These are phyloP conservation scores for Thripadectes ignobilis DNA, from an alignment of 2,797 vertebrate species.

Conservation along the genomic window DNA sequence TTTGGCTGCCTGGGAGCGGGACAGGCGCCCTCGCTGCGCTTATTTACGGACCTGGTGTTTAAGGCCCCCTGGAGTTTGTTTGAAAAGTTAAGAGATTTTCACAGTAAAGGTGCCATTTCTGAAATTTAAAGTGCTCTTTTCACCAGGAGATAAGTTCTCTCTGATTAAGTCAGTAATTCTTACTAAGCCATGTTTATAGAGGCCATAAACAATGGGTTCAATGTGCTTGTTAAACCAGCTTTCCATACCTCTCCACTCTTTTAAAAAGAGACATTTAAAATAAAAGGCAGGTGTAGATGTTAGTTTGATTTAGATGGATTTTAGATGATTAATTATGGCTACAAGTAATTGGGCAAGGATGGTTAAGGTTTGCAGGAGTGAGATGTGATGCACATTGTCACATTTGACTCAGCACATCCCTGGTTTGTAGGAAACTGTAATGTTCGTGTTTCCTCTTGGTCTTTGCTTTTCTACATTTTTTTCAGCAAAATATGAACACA, in stretches of 20 bases:
- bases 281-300: slow-evolving; percentile 81
- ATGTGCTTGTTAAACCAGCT: slow-evolving; percentile 80
- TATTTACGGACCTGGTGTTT: slow-evolving; percentile 78
- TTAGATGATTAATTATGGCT: slow-evolving; percentile 73
- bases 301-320: slow-evolving; percentile 52
- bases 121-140: slow-evolving; percentile 82
- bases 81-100: slow-evolving; percentile 82
- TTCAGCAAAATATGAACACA: background rate
- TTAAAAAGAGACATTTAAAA: slow-evolving; percentile 80
- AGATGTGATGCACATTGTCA: slow-evolving; percentile 1
- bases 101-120: slow-evolving; percentile 80
- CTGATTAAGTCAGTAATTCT: slow-evolving; percentile 83
- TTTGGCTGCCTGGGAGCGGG: slow-evolving; percentile 48
- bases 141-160: slow-evolving; percentile 79
- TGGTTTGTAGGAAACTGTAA: background rate
- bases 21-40: slow-evolving; percentile 51
- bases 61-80: slow-evolving; percentile 81
- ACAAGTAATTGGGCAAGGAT: slow-evolving; percentile 49
- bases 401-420: slow-evolving; percentile 3
- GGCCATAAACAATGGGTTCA: slow-evolving; percentile 82
- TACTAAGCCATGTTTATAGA: slow-evolving; percentile 83
- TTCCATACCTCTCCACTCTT: slow-evolving; percentile 78
- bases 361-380: slow-evolving; percentile 44
- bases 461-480: background rate
- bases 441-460: background rate